phyloP scores from a whole-genome alignment of 2,888 invertebrate genomes.

The Nephrotoma flavescens region DNA sequence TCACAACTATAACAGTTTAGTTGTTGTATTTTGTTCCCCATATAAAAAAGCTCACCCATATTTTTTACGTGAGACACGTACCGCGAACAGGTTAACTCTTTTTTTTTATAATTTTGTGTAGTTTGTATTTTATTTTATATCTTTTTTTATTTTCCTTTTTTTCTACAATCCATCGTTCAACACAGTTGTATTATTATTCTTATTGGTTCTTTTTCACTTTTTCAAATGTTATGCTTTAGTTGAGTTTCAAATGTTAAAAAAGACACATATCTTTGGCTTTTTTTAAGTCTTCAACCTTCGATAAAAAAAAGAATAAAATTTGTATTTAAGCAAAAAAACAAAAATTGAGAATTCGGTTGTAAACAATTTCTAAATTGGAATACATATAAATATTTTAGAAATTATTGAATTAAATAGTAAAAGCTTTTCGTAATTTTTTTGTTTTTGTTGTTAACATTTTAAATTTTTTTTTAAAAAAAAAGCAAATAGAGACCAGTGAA shows the following conservation, averaged over 20 bases:
- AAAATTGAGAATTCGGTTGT: neutral
- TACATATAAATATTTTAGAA: neutral
- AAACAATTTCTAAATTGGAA: neutral
- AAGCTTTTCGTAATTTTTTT: neutral
- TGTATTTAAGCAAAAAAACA: neutral
- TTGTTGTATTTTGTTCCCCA: too few species aligned
- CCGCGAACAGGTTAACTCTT: neutral
- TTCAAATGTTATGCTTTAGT: constrained; percentile 1
- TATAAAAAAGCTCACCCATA: too few species aligned
- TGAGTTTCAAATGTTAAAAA: neutral
- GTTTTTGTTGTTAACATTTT: neutral
- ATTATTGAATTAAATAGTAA: neutral
- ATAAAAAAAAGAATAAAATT: neutral
- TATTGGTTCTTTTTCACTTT: neutral
- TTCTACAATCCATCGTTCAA: neutral
- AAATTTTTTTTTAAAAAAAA: neutral
- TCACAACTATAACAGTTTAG: too few species aligned
- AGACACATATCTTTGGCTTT: constrained; percentile 1
- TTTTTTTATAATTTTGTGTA: neutral
- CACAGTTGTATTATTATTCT: neutral
- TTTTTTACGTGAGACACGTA: neutral
- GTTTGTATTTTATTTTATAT: neutral
- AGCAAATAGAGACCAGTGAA: neutral
- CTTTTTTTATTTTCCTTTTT: neutral
- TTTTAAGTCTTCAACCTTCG: neutral